Percentiles rank a stretch among this genome's conserved stretches.
phyloP scores from a whole-genome alignment of 2,113 vertebrate species.

The Albula glossodonta region DNA sequence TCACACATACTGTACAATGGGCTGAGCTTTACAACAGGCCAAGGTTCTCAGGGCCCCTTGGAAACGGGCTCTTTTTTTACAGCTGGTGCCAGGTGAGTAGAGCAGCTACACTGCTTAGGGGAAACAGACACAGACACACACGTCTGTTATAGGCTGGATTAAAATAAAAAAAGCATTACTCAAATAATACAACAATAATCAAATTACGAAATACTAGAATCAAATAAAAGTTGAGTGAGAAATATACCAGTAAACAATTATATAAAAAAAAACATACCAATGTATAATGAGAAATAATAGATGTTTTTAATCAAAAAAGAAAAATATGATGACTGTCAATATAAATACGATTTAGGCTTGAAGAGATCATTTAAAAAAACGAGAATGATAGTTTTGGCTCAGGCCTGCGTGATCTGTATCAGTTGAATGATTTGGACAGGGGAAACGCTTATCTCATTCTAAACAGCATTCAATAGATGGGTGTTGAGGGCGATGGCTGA shows the following conservation, averaged over 20 bases:
- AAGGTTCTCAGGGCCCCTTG: neutral
- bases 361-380: neutral
- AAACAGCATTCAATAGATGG: conserved; percentile 29
- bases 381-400: conserved; percentile 19
- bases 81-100: too few relatives aligned
- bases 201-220: neutral
- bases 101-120: too few relatives aligned
- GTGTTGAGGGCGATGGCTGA: conserved; percentile 25
- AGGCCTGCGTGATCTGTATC: conserved; percentile 26
- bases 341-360: neutral
- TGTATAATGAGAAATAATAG: too few relatives aligned
- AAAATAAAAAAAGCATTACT: neutral
- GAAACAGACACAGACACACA: neutral
- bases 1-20: neutral
- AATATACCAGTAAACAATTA: neutral
- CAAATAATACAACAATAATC: too few relatives aligned
- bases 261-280: too few relatives aligned
- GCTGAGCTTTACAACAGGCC: neutral
- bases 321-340: too few relatives aligned
- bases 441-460: neutral
- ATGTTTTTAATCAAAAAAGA: too few relatives aligned
- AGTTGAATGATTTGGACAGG: conserved; percentile 17
- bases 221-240: neutral
- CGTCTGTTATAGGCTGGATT: neutral
- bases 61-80: neutral